Evolutionary conservation across 2,113 vertebrate genomes (phyloP).

Genomic region (Sterrhoptilus dennistouni): DNA sequence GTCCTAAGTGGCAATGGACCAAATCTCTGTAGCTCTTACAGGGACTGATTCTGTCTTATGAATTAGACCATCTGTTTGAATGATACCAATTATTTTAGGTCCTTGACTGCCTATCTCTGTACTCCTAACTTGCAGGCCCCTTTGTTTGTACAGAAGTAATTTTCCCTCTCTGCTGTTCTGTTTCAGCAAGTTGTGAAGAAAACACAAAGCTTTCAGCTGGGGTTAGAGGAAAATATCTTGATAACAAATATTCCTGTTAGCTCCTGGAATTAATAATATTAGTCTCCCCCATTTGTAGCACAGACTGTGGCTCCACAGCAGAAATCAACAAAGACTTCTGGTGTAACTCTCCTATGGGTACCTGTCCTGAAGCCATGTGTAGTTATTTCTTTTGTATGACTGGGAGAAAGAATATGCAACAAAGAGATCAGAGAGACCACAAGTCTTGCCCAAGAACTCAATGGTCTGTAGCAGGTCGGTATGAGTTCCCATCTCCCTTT

Average conservation of each 20-base stretch:
- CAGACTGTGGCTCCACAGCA: not conserved
- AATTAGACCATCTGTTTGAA: not conserved
- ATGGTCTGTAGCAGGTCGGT: not conserved
- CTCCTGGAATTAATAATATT: conserved; percentile 15
- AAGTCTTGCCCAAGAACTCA: not conserved
- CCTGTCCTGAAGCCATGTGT: not conserved
- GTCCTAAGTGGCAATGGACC: not conserved
- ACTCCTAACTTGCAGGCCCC: not conserved
- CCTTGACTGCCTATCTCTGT: not conserved
- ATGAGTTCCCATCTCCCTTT: not conserved
- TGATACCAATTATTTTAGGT: not conserved
- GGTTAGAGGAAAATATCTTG: not conserved
- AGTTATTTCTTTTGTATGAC: not conserved
- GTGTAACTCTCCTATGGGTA: not conserved
- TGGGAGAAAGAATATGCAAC: not conserved
- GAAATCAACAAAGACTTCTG: not conserved
- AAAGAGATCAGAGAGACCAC: not conserved
- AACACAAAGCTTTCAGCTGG: not conserved
- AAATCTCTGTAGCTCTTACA: not conserved
- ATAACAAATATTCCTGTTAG: conserved; percentile 15
- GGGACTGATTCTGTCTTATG: fast-evolving
- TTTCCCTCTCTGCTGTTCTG: not conserved
- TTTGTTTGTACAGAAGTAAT: not conserved
- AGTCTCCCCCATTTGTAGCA: not conserved
- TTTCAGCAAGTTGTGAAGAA: not conserved